Evolutionary conservation across 35 echinoderm and acorn worm species (phyloP), one percentile per base, ranked within the genome.

Genomic region (Lytechinus pictus): DNA sequence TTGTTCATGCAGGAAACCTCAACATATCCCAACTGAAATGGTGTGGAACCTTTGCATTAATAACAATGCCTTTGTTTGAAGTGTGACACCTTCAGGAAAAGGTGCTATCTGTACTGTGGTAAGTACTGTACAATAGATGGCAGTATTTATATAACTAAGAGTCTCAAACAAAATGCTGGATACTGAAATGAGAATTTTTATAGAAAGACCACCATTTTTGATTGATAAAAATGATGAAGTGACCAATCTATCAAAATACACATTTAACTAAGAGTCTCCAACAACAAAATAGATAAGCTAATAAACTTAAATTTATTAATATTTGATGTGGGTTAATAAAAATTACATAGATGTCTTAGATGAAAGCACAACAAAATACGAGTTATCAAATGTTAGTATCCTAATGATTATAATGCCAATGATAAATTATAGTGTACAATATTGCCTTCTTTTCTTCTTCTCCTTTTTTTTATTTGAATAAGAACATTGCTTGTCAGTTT

Each of bases 1-100:
- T 79, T 24, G n/a, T 79, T 79, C 66, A 79, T 79, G 66, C 66
- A 79, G 24, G 66, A 79, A 79, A 79, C 66, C 66, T 79, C 66
- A 79, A 71, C 19, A 71, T 79, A 79, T 79, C 66, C 66, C 21
- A n/a, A 24, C 4, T 16, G 19, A 79, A 79, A 79, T 79, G 66
- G 66, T 79, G 66, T 79, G 66, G 19, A 79, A 79, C 66, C 66
- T n/a, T 79, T 16, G 66, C 5, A 79, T 79, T 2, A 24, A n/a
- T 79, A 24, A 5, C 8, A 16, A 79, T 24, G 8, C 66, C 66
- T 24, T 24, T 79, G 19, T 79, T 24, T 79, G 66, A 4, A 79
- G 4, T 24, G 16, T n/a, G n/a, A 79, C 66, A 79, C 66, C 66
- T 79, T n/a, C 19, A 16, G n/a, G 14, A 79, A 79, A 79, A 24